Base-by-base conservation (phyloP, 2,113 vertebrate genomes). In the Tamias sibiricus region DNA sequence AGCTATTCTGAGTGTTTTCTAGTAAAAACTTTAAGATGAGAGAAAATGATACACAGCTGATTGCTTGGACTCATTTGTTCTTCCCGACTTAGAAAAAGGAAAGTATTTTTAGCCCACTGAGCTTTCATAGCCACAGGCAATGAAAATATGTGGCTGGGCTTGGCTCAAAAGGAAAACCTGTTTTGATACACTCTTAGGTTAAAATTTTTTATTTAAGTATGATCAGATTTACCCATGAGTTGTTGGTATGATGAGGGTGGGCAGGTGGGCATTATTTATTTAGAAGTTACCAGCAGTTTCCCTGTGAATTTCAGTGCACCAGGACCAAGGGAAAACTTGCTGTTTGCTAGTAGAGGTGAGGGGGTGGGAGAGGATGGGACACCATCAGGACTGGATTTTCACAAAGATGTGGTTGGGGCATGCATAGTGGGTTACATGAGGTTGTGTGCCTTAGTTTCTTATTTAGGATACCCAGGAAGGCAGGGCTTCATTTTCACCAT, bases 31-130 rank as follows among this genome's bases (percentile, higher is more conserved):
- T 49, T 86, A 57, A 79, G 57, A 85, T 5, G 76, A 89, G 75
- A 72, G 83, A 68, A 96, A 96, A 92, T 93, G 89, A 95, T 79
- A 71, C 35, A 8, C 47, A 68, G 49, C 79, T 89, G 72, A 91
- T 96, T 92, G 75, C 81, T 97, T 84, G 42, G 17, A 96, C 66
- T 87, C 93, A 68, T 77, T 96, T 97, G 66, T 89, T 96, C 52
- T 90, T 96, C 71, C 87, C 68, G 92, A 87, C 47, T 97, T 96
- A 87, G 93, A 95, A 96, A 95, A 95, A 96, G n/a, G 30, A 32
- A 90, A 92, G 59, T 98, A 96, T 98, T 98, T 97, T 98, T 98
- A 95, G 93, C 87, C 71, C 47, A 17, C 57, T 91, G 52, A 94
- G 69, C 49, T 64, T 95, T 32, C 83, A 22, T 86, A 86, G 82